Base-by-base conservation (phyloP, 2,888 invertebrate genomes). In the Netelia fuscicornis region DNA sequence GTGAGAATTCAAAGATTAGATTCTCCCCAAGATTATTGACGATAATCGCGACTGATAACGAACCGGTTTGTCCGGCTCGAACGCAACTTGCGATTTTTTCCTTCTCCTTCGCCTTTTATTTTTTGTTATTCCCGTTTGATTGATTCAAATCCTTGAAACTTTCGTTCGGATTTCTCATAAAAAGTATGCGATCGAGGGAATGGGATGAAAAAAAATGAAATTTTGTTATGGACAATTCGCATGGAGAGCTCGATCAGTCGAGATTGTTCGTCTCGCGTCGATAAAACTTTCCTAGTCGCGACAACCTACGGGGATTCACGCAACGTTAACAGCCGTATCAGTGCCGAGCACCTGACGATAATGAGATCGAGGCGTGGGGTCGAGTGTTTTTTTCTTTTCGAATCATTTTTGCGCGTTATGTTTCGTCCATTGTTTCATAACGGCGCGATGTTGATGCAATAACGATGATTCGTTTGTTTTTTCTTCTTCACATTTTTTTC, bases 1-100 rank as follows among this genome's bases (percentile, higher is more conserved):
- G 44, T 64, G 30, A 65, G 9, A 58, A 52, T 67, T 67, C 67
- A 23, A 37, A 37, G 81, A 82, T 70, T n/a, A 82, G 48, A 76
- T 76, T 60, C 20, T 60, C 64, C 25, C 48, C 17, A 20, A 71
- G 76, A 76, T 82, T 82, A 64, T 44, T 10, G 44, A 44, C 70
- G 75, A 75, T 81, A 56, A 70, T 75, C 67, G 42, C 5, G 44
- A 56, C 56, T 48, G 76, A 76, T 82, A 82, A 68, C 58, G 11
- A 44, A 52, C 25, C 64, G 10, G 9, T 71, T 70, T 65, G 65
- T 64, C 71, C 44, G 44, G 13, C 13, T 44, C 20, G 23, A 74
- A 48, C 62, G 0, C 5, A 23, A 42, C 25, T 64, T 62, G n/a
- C 37, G 11, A 56, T 11, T 1, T 9, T 70, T 37, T 37, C 11